A percentile compares a stretch with the other conserved stretches of the same genome.
These are phyloP conservation scores for Drymonia ruficornis DNA, from an alignment of 2,888 invertebrate species.

Conservation along the genomic window DNA sequence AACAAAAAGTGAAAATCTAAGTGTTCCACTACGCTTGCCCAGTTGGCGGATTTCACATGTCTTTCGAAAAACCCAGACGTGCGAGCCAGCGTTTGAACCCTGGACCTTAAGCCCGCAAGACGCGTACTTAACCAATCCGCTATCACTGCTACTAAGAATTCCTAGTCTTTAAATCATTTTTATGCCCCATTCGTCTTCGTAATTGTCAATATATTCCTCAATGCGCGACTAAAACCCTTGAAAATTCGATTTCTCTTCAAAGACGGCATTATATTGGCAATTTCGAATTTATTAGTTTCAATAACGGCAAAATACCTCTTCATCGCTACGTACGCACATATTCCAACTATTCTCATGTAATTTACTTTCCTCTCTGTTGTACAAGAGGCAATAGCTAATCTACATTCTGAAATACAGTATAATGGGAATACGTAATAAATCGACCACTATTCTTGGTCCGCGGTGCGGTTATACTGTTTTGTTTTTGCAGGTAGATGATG, in stretches of 20 bases:
- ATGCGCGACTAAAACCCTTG: conserved; percentile 33
- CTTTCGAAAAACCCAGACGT: no score
- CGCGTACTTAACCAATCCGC: no score
- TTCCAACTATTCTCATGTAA: conserved; percentile 74
- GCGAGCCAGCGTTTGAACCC: no score
- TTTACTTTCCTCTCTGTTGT: conserved; percentile 68
- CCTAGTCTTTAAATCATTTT: no score
- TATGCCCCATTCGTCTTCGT: conserved; percentile 11
- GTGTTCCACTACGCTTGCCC: no score
- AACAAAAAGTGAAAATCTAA: no score
- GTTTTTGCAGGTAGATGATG: conserved; percentile 27
- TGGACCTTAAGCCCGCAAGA: no score
- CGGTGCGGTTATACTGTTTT: conserved; percentile 44
- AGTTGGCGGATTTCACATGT: no score
- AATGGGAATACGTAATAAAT: conserved; percentile 57
- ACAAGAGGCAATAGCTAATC: conserved; percentile 77
- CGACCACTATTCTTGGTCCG: conserved; percentile 55
- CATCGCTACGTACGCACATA: conserved; percentile 49
- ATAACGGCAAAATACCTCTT: conserved; percentile 61
- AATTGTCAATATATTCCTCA: conserved; percentile 16
- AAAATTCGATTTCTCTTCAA: conserved; percentile 54
- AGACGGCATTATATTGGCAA: conserved; percentile 55
- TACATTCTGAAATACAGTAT: conserved; percentile 75
- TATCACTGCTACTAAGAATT: no score
- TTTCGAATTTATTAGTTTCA: conserved; percentile 65